phyloP scores from a whole-genome alignment of 1,140 invertebrate species.

The Gonatopus flavifemur region DNA sequence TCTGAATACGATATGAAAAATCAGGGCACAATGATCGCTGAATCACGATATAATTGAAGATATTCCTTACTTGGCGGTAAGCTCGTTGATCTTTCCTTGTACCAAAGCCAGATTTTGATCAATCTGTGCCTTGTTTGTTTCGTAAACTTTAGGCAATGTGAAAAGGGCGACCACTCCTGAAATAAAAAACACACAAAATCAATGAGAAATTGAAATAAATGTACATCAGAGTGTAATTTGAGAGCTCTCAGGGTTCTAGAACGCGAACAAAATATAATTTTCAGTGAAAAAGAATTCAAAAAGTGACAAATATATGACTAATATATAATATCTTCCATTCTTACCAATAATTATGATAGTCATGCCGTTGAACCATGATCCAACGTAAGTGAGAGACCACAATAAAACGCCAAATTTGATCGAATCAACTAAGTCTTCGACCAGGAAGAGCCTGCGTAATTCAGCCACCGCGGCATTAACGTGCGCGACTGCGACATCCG shows the following conservation, averaged over 20 bases:
- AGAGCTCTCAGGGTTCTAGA: too few species aligned
- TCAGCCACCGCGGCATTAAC: constrained; percentile 78
- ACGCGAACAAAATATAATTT: neutral
- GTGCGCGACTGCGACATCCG: constrained; percentile 81
- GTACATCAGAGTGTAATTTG: too few species aligned
- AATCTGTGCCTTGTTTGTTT: constrained; percentile 96
- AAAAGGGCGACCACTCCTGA: constrained; percentile 89
- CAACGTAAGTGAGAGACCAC: constrained; percentile 95
- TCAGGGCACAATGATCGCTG: too few species aligned
- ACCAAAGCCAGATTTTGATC: constrained; percentile 90
- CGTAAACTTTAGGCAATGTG: constrained; percentile 95
- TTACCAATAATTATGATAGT: constrained; percentile 92
- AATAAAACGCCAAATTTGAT: constrained; percentile 90
- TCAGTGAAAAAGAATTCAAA: neutral
- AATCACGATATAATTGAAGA: too few species aligned
- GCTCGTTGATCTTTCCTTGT: constrained; percentile 84
- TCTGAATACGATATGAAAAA: too few species aligned
- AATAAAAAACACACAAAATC: constrained; percentile 52
- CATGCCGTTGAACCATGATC: constrained; percentile 97
- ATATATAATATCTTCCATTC: constrained; percentile 27
- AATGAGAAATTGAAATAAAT: neutral
- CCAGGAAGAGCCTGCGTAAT: constrained; percentile 89
- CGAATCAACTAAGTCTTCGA: constrained; percentile 95
- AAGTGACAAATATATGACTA: too few species aligned
- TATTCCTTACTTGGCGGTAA: constrained; percentile 80